phyloP scores from a whole-genome alignment of 2,888 invertebrate species.

The Mythimna lalbum region DNA sequence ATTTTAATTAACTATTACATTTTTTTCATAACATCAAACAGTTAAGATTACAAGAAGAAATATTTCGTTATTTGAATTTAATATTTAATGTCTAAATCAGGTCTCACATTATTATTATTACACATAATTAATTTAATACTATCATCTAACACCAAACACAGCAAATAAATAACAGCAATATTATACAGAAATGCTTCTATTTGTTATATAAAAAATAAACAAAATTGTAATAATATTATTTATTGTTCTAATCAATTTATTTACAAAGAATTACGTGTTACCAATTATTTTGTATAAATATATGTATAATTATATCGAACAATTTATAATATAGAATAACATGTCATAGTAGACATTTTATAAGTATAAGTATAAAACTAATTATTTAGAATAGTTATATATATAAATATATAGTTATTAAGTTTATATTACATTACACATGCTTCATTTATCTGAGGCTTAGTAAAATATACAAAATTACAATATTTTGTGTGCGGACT shows the following conservation, averaged over 20 bases:
- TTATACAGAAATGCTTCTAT: constrained; percentile 79
- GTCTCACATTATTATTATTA: constrained; percentile 75
- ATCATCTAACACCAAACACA: constrained; percentile 86
- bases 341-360: constrained; percentile 51
- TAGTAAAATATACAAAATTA: constrained; percentile 16
- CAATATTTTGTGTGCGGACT: constrained; percentile 9
- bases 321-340: constrained; percentile 68
- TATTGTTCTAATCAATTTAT: constrained; percentile 65
- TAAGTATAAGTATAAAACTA: constrained; percentile 59
- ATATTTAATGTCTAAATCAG: constrained; percentile 76
- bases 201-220: constrained; percentile 55
- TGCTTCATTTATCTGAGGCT: constrained; percentile 45
- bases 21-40: constrained; percentile 65
- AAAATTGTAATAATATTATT: constrained; percentile 49
- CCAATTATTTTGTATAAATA: constrained; percentile 69
- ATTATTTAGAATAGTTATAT: constrained; percentile 44
- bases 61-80: constrained; percentile 57
- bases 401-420: constrained; percentile 18
- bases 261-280: constrained; percentile 68
- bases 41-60: constrained; percentile 60
- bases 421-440: constrained; percentile 29
- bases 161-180: constrained; percentile 82
- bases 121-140: constrained; percentile 64
- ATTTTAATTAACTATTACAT: constrained; percentile 57
- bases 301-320: constrained; percentile 69